Evolutionary conservation across 2,797 vertebrate species (phyloP).

Genomic region (Sebastes reedi): DNA sequence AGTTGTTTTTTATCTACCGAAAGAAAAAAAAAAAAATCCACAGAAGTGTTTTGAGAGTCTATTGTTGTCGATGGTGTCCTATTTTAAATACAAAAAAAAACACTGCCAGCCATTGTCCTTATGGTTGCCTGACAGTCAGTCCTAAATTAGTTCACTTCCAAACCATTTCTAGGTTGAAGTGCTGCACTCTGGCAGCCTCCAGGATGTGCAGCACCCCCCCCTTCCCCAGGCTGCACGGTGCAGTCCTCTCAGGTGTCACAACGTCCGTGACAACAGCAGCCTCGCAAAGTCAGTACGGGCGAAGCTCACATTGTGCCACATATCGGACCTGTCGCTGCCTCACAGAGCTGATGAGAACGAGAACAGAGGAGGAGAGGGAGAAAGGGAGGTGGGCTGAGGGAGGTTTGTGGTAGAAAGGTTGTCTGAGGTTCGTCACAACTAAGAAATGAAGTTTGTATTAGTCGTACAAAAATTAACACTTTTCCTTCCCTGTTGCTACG

Average conservation of each 20-base stretch:
- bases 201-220: conserved; percentile 10
- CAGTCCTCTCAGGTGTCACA: conserved; percentile 34
- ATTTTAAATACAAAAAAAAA: conserved; percentile 69
- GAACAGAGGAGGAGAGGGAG: conserved; percentile 64
- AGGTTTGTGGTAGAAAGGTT: conserved; percentile 73
- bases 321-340: conserved; percentile 36
- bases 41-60: conserved; percentile 50
- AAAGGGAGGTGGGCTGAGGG: conserved; percentile 73
- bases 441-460: conserved; percentile 69
- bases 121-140: conserved; percentile 62
- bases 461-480: conserved; percentile 63
- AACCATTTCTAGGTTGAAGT: conserved; percentile 47
- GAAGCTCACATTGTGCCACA: conserved; percentile 23
- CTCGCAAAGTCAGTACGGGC: conserved; percentile 14
- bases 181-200: conserved; percentile 29
- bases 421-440: conserved; percentile 68
- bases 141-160: conserved; percentile 47
- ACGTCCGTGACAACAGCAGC: conserved; percentile 7
- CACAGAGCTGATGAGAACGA: conserved; percentile 37
- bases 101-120: conserved; percentile 72
- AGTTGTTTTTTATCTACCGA: conserved; percentile 30
- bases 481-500: conserved; percentile 68
- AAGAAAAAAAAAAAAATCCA: conserved; percentile 43
- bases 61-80: conserved; percentile 51
- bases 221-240: not conserved